Base-by-base conservation (phyloP, 2,113 vertebrate species). In the Nyctereutes procyonoides region DNA sequence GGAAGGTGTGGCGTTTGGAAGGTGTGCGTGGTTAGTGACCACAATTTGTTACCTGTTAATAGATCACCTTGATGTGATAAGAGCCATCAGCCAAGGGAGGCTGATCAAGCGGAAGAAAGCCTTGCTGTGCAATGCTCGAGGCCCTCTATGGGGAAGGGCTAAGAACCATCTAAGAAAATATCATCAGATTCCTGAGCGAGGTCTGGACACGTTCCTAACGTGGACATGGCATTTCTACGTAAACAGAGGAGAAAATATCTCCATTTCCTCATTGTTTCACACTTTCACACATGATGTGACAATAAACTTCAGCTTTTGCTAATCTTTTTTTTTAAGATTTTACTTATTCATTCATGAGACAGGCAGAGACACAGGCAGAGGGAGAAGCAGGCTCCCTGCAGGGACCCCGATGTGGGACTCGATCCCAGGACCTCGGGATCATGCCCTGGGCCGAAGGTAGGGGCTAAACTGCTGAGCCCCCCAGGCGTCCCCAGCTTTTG, bases 71-170 rank as follows among this genome's bases (percentile, higher is more conserved):
- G 7, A 10, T 28, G 6, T 28, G 55, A 13, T 16, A 32, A 63
- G 16, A 63, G 56, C 55, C 32, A 28, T 73, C 10, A 0, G 0
- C 35, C 7, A 19, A 32, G 16, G 67, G 43, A 53, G 1, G 32
- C 3, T 73, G 43, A 74, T 9, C 24, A 38, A 8, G 38, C 0
- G 2, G 8, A 56, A 93, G 8, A 9, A 8, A 38, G 17, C 1
- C 1, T 55, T 5, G 2, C 0, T 5, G 13, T 20, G 56, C 60
- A 51, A 20, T 1, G 24, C 3, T 16, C 1, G 0, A 56, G n/a
- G 32, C 60, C 9, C 3, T 43, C 48, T 13, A 2, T 1, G 76
- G 13, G 19, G n/a, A 63, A 65, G 24, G 8, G 38, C 56, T n/a
- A 13, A 83, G 24, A 76, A 8, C 16, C 16, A 16, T 38, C 35